A percentile compares a stretch with the other conserved stretches of the same genome.
Evolutionary conservation across 2,888 invertebrate species (phyloP).

Genomic region (Tenthredo distinguenda): DNA sequence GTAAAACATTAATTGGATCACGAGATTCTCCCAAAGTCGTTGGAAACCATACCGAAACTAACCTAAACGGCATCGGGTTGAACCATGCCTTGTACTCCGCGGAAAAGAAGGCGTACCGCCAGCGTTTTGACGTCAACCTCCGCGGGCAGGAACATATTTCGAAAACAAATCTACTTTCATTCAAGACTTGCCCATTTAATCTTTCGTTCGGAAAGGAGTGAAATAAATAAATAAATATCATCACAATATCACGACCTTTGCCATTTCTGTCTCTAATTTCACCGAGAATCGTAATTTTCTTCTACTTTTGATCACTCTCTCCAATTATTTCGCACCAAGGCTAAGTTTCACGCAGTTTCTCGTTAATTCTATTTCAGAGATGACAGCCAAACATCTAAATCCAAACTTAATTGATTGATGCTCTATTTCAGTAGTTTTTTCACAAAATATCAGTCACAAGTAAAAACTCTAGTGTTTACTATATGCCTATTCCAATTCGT

Average conservation of each 20-base stretch:
- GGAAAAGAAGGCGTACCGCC: slow-evolving; percentile 62
- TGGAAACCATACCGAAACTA: slow-evolving; percentile 40
- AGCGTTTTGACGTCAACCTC: slow-evolving; percentile 49
- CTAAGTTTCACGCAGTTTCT: slow-evolving; percentile 13
- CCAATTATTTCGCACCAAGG: neutral
- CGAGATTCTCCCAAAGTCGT: neutral
- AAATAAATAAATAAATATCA: neutral
- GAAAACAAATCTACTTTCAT: slow-evolving; percentile 43
- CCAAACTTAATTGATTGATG: neutral
- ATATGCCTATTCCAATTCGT: neutral
- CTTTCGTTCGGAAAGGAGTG: neutral
- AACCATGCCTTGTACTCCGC: slow-evolving; percentile 36
- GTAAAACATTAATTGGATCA: slow-evolving; percentile 80
- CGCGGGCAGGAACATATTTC: slow-evolving; percentile 8
- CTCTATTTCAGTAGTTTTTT: neutral
- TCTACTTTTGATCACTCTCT: neutral
- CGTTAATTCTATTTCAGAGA: neutral
- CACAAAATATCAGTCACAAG: neutral
- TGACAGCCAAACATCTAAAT: slow-evolving; percentile 13
- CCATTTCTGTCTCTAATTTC: neutral
- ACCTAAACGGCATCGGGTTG: slow-evolving; percentile 27
- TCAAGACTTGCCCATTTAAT: neutral
- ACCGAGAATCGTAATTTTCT: neutral
- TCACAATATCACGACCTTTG: neutral
- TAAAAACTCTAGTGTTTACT: neutral